Evolutionary conservation across 2,888 invertebrate genomes (phyloP).

Genomic region (Allygus modestus): DNA sequence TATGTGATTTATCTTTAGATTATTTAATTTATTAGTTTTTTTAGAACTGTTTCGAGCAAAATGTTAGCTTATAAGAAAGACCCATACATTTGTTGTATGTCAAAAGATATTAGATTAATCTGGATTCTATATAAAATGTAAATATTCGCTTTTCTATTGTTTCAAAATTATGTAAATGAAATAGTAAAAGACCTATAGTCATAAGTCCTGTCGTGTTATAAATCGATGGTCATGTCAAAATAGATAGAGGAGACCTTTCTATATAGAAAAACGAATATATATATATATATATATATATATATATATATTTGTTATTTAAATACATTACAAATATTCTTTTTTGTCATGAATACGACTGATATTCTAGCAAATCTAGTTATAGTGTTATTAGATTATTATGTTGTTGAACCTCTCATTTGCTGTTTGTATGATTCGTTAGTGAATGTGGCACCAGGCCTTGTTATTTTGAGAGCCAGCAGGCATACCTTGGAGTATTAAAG

Average conservation of each 20-base stretch:
- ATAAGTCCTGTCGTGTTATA: not conserved
- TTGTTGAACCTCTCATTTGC: not conserved
- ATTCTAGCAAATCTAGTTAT: not conserved
- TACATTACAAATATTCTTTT: not conserved
- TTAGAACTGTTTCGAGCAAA: not conserved
- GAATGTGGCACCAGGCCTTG: not conserved
- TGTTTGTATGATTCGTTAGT: not conserved
- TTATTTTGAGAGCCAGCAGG: too few species aligned
- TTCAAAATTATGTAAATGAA: not conserved
- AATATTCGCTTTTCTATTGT: not conserved
- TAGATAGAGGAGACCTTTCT: too few species aligned
- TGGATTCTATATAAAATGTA: not conserved
- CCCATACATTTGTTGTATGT: not conserved
- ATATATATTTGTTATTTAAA: not conserved
- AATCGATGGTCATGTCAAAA: too few species aligned
- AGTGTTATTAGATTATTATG: not conserved
- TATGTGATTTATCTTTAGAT: slow-evolving; percentile 32
- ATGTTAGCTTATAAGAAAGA: not conserved
- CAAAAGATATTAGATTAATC: not conserved
- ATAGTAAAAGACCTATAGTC: not conserved
- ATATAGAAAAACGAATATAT: not conserved
- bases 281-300: not conserved
- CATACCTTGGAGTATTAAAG: not conserved
- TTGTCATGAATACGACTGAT: not conserved
- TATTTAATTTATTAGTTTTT: slow-evolving; percentile 34